Evolutionary conservation across 2,888 invertebrate species (phyloP).

Genomic region (Aelia acuminata): DNA sequence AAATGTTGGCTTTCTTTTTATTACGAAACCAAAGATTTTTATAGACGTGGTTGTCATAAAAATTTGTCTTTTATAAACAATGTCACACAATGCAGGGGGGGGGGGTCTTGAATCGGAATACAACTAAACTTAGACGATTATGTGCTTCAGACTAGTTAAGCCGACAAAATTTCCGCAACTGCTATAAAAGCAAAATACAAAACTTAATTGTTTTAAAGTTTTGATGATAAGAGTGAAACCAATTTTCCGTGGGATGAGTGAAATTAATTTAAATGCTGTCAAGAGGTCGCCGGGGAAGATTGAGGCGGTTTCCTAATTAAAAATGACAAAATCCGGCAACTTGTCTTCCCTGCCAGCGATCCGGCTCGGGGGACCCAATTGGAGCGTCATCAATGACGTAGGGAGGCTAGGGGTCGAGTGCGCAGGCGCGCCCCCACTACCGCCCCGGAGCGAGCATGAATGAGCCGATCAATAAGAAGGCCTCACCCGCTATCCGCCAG

Average conservation of each 20-base stretch:
- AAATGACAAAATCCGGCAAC: slow-evolving; percentile 40
- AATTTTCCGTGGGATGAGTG: slow-evolving; percentile 5
- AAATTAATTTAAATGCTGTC: slow-evolving; percentile 38
- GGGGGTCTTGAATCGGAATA: not conserved
- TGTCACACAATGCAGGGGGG: too few species aligned
- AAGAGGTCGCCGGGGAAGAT: not conserved
- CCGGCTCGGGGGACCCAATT: slow-evolving; percentile 5
- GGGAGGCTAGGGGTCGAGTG: not conserved
- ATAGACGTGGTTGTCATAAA: too few species aligned
- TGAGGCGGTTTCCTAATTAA: slow-evolving; percentile 23
- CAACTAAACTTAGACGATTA: not conserved
- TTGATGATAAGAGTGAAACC: not conserved
- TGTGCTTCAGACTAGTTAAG: not conserved
- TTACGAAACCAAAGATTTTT: too few species aligned
- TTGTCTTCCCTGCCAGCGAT: slow-evolving; percentile 26
- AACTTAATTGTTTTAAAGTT: not conserved
- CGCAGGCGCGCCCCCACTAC: slow-evolving; percentile 30
- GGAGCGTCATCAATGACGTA: slow-evolving; percentile 31
- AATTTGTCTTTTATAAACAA: too few species aligned
- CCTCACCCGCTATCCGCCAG: slow-evolving; percentile 34
- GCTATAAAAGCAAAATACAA: not conserved
- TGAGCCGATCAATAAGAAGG: slow-evolving; percentile 46
- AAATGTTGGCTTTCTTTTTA: too few species aligned
- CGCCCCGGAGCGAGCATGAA: slow-evolving; percentile 23
- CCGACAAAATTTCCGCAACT: not conserved